Conservation (phyloP, 2,113 vertebrate genomes). For the Onychorhynchus coronatus region DNA sequence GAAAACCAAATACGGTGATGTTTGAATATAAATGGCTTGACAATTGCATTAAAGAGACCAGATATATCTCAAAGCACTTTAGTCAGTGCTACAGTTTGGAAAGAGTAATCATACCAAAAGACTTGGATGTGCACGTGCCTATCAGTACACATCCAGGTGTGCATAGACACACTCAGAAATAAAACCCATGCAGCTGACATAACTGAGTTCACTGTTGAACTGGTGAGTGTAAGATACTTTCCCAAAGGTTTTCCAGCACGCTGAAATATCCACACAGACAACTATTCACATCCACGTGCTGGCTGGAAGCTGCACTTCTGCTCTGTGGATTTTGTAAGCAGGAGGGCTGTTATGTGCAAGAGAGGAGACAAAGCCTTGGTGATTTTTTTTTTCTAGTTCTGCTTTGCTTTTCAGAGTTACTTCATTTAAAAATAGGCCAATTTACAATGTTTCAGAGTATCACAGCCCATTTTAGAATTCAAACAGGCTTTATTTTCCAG, state of each 20-base stretch:
- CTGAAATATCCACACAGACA: background rate
- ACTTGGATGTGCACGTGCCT: background rate
- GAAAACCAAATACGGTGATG: background rate
- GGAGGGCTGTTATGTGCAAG: background rate
- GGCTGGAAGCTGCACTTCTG: background rate
- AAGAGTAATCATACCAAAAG: background rate
- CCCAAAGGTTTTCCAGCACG: background rate
- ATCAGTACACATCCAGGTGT: background rate
- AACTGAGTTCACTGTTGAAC: background rate
- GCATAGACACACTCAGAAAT: background rate
- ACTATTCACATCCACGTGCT: background rate
- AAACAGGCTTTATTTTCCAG: background rate
- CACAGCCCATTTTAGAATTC: background rate
- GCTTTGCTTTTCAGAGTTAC: background rate
- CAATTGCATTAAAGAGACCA: background rate
- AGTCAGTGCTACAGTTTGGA: background rate
- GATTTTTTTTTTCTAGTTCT: background rate
- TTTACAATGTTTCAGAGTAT: background rate
- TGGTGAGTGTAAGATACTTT: background rate
- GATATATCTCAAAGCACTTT: background rate
- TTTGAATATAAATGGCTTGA: background rate
- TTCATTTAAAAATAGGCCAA: background rate
- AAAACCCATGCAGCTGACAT: background rate
- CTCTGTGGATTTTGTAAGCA: background rate
- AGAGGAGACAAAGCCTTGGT: background rate